Evolutionary conservation across 1,140 invertebrate species (phyloP), one percentile per base, ranked within the genome.

Genomic region (Venturia canescens): DNA sequence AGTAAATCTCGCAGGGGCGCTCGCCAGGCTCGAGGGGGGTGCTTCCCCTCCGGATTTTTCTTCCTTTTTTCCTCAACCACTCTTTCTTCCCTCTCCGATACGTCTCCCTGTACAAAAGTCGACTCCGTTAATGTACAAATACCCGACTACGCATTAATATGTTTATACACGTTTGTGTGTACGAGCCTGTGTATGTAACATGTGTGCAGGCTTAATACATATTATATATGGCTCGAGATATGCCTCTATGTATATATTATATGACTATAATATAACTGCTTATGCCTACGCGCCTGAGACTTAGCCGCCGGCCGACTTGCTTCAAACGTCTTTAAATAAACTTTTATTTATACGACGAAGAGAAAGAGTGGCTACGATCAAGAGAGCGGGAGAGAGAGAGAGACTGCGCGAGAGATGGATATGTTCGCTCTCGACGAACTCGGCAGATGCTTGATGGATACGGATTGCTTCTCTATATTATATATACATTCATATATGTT

Each of bases 291-390:
- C 70, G 21, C 7, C 69, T 7, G 16, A 23, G 75, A 44, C 78
- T 66, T 66, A 66, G 27, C 82, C 57, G 67, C 70, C 66, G 34
- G 77, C 76, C 63, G 74, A 60, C 53, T 82, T 81, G 57, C 80
- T 82, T 82, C 78, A 83, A 89, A 89, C 84, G 87, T 90, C 89
- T 91, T 90, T 91, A 90, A 90, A 90, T 91, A 90, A 91, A 90
- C 88, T 90, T 91, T 91, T 91, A 91, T 91, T 91, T 90, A 90
- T 91, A 90, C 84, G 87, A 88, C 86, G 72, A 63, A 23, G 71
- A 66, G 60, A 26, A 23, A 66, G 23, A 66, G 38, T 44, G 11
- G 13, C 7, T 4, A 9, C 7, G 38, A 3, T 6, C 7, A 11
- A 44, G 38, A 44, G 7, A 9, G 7, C 1, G 7, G 13, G 29